These are phyloP conservation scores for Phylloscopus whistleri DNA, from an alignment of 2,113 vertebrate species.

Conservation along the genomic window DNA sequence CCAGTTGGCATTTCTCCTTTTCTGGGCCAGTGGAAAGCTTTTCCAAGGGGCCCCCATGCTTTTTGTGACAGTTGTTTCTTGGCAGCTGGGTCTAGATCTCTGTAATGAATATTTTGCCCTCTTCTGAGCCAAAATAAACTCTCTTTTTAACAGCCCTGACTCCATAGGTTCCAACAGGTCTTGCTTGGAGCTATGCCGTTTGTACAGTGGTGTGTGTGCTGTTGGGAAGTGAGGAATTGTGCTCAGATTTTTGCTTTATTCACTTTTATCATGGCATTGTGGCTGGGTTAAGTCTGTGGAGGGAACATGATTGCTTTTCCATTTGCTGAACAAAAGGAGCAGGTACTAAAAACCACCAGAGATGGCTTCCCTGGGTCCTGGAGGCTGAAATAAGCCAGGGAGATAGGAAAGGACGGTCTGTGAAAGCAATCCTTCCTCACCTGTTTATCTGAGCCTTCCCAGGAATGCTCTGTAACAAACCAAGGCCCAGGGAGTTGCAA, in stretches of 20 bases:
- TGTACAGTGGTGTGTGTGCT: background rate
- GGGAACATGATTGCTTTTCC: background rate
- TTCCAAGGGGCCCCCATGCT: background rate
- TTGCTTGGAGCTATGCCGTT: background rate
- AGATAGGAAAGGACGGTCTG: background rate
- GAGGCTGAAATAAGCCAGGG: background rate
- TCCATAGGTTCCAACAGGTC: background rate
- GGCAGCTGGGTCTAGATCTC: background rate
- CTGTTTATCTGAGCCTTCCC: constrained; percentile 3
- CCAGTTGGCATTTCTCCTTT: background rate
- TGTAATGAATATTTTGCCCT: background rate
- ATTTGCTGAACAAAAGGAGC: background rate
- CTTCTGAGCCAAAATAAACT: background rate
- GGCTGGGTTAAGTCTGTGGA: background rate
- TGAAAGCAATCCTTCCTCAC: background rate
- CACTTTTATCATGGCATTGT: background rate
- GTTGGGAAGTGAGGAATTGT: background rate
- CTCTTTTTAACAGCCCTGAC: background rate
- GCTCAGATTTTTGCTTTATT: background rate
- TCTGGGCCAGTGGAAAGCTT: background rate
- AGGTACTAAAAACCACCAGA: background rate
- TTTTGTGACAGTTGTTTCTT: background rate
- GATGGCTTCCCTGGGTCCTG: background rate
- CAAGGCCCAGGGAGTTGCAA: background rate
- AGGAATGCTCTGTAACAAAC: background rate